A percentile compares a stretch with the other conserved stretches of the same genome.
phyloP scores from a whole-genome alignment of 2,797 vertebrate genomes.

The Dendrocincla fuliginosa region DNA sequence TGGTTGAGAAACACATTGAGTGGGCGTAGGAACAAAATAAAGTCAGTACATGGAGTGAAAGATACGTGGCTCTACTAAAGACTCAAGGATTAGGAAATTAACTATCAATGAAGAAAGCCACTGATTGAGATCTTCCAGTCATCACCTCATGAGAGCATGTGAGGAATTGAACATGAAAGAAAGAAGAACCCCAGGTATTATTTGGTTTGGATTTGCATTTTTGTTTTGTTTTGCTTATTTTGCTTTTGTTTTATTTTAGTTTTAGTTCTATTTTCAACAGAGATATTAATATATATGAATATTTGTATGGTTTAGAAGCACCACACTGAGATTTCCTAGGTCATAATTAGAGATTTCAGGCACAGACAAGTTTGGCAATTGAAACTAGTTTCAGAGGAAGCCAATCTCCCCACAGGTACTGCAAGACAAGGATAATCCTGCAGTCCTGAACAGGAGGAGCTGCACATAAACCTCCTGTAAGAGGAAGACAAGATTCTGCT shows the following conservation, averaged over 20 bases:
- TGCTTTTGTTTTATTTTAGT: neutral
- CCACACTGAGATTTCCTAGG: neutral
- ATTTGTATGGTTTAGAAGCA: neutral
- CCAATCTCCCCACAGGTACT: neutral
- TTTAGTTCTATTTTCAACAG: neutral
- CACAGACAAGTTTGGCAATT: neutral
- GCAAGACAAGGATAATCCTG: neutral
- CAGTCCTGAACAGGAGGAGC: neutral
- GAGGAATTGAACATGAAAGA: neutral
- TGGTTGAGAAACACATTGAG: neutral
- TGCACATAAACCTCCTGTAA: neutral
- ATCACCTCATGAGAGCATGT: neutral
- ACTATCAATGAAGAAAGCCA: neutral
- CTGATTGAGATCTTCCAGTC: neutral
- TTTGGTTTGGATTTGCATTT: neutral
- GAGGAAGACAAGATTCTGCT: neutral
- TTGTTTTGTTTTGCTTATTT: neutral
- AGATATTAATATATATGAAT: neutral
- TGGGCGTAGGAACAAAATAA: neutral
- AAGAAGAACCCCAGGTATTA: neutral
- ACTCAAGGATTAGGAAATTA: neutral
- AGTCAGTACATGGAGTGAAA: neutral
- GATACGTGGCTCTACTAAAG: neutral
- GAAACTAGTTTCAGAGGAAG: neutral
- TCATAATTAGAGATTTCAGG: neutral